phyloP scores from a whole-genome alignment of 92 coral and sea anemone species.

The Paragorgia papillata region DNA sequence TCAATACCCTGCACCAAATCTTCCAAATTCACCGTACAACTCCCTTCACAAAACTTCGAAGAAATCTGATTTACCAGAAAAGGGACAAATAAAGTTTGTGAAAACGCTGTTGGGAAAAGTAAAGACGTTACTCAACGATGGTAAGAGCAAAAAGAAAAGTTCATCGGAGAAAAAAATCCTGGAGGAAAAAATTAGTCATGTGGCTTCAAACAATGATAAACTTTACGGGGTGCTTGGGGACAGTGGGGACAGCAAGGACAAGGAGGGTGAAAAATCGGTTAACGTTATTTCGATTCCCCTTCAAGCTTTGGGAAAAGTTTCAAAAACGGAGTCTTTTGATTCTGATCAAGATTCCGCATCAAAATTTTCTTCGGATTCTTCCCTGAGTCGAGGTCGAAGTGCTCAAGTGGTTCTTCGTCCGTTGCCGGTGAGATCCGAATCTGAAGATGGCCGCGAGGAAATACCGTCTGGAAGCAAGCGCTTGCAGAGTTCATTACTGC shows the following conservation, averaged over 20 bases:
- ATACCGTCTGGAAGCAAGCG: not conserved
- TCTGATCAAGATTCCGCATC: not conserved
- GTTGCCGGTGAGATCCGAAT: not conserved
- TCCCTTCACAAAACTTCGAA: not conserved
- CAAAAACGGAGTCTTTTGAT: conserved; percentile 8
- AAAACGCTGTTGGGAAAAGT: conserved; percentile 37
- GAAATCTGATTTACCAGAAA: conserved; percentile 38
- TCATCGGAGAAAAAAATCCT: not conserved
- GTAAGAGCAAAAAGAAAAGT: not conserved
- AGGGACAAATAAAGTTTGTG: conserved; percentile 39
- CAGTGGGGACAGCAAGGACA: not conserved
- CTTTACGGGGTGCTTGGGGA: conserved; percentile 21
- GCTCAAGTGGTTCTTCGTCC: conserved; percentile 2
- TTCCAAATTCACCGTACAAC: not conserved
- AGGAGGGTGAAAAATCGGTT: conserved; percentile 30
- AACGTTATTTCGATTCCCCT: conserved; percentile 41
- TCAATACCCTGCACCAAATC: not conserved
- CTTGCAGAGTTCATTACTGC: not conserved
- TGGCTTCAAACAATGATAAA: conserved; percentile 9
- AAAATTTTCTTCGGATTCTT: not conserved
- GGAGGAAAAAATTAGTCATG: conserved; percentile 7
- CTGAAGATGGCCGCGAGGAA: not conserved
- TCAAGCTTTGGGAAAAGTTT: conserved; percentile 17
- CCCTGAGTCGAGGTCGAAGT: too few species aligned
- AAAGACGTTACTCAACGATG: conserved; percentile 18